Conservation (phyloP, 2,113 vertebrate species). For the Saguinus midas region DNA sequence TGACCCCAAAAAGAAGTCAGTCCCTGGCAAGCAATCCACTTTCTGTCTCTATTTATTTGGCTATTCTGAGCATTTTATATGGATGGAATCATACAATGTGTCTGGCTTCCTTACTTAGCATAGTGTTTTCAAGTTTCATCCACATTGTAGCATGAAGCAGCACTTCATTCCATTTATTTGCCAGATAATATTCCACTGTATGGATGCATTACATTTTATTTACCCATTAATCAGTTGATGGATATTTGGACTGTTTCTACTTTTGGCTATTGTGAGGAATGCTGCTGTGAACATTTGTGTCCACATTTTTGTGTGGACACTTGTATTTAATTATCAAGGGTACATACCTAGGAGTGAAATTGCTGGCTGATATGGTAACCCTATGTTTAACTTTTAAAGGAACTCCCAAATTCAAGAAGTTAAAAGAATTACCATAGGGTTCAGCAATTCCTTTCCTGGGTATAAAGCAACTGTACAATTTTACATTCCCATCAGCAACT, state of each 20-base stretch:
- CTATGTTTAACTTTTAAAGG: neutral
- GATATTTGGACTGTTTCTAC: neutral
- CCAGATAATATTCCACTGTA: neutral
- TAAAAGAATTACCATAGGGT: neutral
- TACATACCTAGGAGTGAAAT: neutral
- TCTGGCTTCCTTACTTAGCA: neutral
- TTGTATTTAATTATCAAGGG: neutral
- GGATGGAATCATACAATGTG: neutral
- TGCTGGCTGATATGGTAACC: neutral
- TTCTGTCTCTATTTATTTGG: neutral
- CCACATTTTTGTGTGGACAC: neutral
- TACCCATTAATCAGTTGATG: neutral
- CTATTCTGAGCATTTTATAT: neutral
- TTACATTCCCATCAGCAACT: neutral
- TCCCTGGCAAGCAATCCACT: neutral
- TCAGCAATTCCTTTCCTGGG: neutral
- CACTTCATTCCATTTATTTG: neutral
- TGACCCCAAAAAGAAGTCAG: neutral
- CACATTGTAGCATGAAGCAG: neutral
- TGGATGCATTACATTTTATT: neutral
- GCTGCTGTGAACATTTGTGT: neutral
- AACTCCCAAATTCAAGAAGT: neutral
- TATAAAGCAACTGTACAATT: neutral
- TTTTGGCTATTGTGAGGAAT: neutral
- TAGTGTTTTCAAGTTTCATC: neutral